Evolutionary conservation across 2,797 vertebrate genomes (phyloP).

Genomic region (Diplodus puntazzo): DNA sequence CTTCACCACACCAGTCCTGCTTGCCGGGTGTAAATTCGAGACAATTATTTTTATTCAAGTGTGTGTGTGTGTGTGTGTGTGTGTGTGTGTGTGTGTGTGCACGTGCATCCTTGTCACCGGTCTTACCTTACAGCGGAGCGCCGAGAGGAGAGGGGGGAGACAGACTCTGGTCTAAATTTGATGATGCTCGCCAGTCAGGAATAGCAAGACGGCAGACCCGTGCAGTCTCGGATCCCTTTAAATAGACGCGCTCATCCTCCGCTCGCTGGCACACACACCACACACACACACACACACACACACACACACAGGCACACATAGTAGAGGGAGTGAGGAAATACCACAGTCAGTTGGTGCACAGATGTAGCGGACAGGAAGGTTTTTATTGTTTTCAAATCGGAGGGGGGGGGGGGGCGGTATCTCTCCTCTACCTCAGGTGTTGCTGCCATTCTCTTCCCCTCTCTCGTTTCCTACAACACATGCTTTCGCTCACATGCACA

Average conservation of each 20-base stretch:
- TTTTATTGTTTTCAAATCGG: conserved; percentile 71
- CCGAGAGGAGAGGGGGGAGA: conserved; percentile 44
- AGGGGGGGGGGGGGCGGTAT: conserved; percentile 30
- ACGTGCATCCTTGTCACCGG: background rate
- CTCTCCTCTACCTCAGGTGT: conserved; percentile 56
- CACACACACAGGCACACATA: conserved; percentile 65
- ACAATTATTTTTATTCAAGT: conserved; percentile 7
- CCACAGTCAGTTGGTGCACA: conserved; percentile 69
- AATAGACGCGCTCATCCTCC: conserved; percentile 71
- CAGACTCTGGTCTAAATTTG: conserved; percentile 62
- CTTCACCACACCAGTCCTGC: conserved; percentile 9
- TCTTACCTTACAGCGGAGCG: conserved; percentile 71
- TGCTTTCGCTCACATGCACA: conserved; percentile 56
- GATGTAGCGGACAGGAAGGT: conserved; percentile 66
- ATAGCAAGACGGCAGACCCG: conserved; percentile 68
- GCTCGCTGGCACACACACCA: conserved; percentile 64
- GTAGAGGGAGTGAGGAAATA: conserved; percentile 69
- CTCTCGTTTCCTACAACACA: conserved; percentile 46
- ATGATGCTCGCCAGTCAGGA: conserved; percentile 58
- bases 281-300: conserved; percentile 68
- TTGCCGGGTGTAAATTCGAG: conserved; percentile 6
- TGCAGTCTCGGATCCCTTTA: conserved; percentile 71
- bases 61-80: conserved; percentile 6
- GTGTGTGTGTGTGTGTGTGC: background rate
- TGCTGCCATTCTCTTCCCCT: conserved; percentile 37